Percentiles rank a stretch among this genome's conserved stretches.
Conservation (phyloP, 1,140 invertebrate species). For the Apocrypta bakeri region DNA sequence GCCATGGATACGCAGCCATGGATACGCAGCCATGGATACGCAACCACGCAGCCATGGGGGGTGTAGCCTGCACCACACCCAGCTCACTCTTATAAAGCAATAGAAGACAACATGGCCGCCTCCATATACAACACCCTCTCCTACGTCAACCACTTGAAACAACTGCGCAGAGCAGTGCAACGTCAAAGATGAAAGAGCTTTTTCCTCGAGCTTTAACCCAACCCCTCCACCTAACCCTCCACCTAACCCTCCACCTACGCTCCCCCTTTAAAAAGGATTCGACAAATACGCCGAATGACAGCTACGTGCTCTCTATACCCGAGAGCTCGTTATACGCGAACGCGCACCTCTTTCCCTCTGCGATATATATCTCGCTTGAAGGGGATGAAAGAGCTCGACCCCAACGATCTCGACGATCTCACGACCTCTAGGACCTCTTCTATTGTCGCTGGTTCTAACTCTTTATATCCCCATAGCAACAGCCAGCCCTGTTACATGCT, state of each 20-base stretch:
- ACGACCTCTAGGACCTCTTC: constrained; percentile 36
- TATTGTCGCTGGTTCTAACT: constrained; percentile 18
- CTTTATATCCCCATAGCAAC: constrained; percentile 34
- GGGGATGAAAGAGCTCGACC: constrained; percentile 2
- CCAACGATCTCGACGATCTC: constrained; percentile 15
- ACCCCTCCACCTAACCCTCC: background rate
- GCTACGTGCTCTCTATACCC: background rate
- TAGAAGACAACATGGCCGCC: constrained; percentile 21
- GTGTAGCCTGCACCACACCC: constrained; percentile 28
- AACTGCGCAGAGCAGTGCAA: background rate
- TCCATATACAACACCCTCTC: background rate
- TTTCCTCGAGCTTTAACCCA: constrained; percentile 7
- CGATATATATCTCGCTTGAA: background rate
- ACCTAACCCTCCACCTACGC: background rate
- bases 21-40: too few relatives aligned
- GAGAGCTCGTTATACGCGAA: constrained; percentile 17
- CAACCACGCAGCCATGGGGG: constrained; percentile 23
- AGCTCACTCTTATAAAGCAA: background rate
- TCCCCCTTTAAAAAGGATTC: background rate
- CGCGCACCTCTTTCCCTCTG: background rate
- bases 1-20: too few relatives aligned
- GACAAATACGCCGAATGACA: constrained; percentile 40
- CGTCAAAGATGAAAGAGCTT: background rate
- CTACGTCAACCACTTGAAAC: background rate
- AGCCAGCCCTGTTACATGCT: background rate